These are phyloP conservation scores for Watersipora subatra DNA, from an alignment of 1,140 invertebrate genomes.

Conservation along the genomic window DNA sequence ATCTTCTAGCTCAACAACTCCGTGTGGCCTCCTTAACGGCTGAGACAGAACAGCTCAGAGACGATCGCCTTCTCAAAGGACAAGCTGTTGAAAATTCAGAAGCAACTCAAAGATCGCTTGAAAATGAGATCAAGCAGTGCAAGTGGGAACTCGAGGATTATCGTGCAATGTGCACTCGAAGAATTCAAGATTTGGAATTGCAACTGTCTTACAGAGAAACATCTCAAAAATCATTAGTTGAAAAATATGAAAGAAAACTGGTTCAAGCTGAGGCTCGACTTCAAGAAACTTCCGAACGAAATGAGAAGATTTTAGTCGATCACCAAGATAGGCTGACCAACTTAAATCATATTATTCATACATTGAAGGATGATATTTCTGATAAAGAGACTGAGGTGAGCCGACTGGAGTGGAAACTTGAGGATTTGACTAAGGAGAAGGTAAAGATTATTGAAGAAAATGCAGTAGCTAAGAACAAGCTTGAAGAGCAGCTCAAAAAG, in stretches of 20 bases:
- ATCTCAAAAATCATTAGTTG: neutral
- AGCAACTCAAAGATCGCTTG: neutral
- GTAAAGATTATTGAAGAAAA: neutral
- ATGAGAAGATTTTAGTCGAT: neutral
- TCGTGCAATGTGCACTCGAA: neutral
- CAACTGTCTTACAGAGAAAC: neutral
- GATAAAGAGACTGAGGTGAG: neutral
- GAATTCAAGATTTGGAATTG: neutral
- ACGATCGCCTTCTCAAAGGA: neutral
- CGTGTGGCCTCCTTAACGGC: neutral
- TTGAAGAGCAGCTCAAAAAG: neutral
- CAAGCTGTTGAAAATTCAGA: neutral
- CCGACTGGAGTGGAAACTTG: neutral
- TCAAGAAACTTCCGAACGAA: neutral
- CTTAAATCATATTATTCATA: neutral
- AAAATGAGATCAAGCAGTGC: neutral
- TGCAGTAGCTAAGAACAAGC: neutral
- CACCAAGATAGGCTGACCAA: neutral
- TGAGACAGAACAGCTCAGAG: neutral
- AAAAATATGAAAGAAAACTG: neutral
- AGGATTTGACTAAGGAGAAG: neutral
- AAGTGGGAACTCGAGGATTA: neutral
- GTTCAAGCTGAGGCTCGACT: neutral
- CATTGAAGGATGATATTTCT: neutral
- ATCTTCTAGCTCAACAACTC: neutral